Conservation (phyloP, 2,113 vertebrate genomes). For the Triplophysa rosa region DNA sequence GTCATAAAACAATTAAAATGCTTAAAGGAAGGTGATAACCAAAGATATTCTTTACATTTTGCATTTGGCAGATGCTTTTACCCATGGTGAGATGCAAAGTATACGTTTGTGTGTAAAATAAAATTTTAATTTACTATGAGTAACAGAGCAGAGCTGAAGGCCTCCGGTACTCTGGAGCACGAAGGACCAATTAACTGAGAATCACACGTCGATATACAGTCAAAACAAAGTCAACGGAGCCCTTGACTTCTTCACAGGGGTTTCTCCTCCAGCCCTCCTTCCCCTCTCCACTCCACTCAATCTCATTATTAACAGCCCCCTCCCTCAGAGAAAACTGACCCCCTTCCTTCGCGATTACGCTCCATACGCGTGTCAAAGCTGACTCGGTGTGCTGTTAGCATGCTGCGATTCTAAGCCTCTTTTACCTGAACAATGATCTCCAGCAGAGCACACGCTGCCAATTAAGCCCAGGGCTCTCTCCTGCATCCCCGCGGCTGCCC, state of each 20-base stretch:
- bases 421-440: slow-evolving; percentile 59
- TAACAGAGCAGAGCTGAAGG: neutral
- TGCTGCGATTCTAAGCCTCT: slow-evolving; percentile 58
- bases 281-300: slow-evolving; percentile 31
- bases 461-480: slow-evolving; percentile 52
- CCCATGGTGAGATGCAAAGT: too few species aligned
- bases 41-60: neutral
- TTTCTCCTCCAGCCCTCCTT: slow-evolving; percentile 23
- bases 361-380: slow-evolving; percentile 51
- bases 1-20: neutral
- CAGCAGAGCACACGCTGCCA: slow-evolving; percentile 57
- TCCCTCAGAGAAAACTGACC: slow-evolving; percentile 45
- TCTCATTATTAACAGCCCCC: slow-evolving; percentile 47
- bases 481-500: slow-evolving; percentile 28
- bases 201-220: slow-evolving; percentile 42
- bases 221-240: slow-evolving; percentile 49
- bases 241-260: slow-evolving; percentile 58
- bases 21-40: neutral
- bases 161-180: neutral
- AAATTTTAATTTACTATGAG: neutral
- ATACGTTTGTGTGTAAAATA: too few species aligned
- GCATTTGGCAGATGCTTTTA: too few species aligned
- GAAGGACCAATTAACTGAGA: slow-evolving; percentile 27
- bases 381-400: slow-evolving; percentile 40
- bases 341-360: slow-evolving; percentile 49